phyloP scores from a whole-genome alignment of 2,797 vertebrate genomes.

The Chanos chanos region DNA sequence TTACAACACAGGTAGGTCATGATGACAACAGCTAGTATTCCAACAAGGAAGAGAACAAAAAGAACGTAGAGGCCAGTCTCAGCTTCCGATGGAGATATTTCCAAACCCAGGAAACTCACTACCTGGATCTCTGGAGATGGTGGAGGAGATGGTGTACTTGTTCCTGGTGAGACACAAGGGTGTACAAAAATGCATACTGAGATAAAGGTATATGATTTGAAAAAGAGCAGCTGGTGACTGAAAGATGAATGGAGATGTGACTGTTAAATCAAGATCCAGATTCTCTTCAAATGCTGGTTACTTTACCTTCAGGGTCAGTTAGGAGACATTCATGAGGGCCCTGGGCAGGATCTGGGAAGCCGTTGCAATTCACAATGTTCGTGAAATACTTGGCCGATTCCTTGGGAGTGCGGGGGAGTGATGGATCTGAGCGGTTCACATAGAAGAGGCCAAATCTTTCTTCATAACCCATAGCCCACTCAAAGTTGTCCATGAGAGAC shows the following conservation, averaged over 20 bases:
- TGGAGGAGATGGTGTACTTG: not conserved
- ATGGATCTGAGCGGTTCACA: conserved; percentile 75
- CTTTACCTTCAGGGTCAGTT: too few species aligned
- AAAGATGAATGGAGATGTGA: too few species aligned
- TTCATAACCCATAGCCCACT: conserved; percentile 83
- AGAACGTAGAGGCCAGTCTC: conserved; percentile 35
- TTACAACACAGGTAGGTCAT: conserved; percentile 16
- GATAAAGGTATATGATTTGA: too few species aligned
- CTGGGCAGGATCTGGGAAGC: too few species aligned
- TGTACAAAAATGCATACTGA: too few species aligned
- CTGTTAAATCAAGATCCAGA: too few species aligned
- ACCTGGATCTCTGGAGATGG: not conserved
- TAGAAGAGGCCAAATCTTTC: conserved; percentile 84
- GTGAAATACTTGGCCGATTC: too few species aligned
- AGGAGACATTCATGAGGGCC: too few species aligned
- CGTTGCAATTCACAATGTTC: too few species aligned
- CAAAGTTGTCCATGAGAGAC: conserved; percentile 87
- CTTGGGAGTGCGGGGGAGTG: conserved; percentile 66
- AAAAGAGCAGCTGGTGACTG: too few species aligned
- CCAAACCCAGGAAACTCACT: conserved; percentile 39
- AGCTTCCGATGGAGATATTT: conserved; percentile 27
- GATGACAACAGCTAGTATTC: not conserved
- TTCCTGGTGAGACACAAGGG: too few species aligned
- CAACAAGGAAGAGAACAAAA: conserved; percentile 26
- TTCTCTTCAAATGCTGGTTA: too few species aligned